phyloP scores from a whole-genome alignment of 2,113 vertebrate genomes.

The Podarcis raffonei region DNA sequence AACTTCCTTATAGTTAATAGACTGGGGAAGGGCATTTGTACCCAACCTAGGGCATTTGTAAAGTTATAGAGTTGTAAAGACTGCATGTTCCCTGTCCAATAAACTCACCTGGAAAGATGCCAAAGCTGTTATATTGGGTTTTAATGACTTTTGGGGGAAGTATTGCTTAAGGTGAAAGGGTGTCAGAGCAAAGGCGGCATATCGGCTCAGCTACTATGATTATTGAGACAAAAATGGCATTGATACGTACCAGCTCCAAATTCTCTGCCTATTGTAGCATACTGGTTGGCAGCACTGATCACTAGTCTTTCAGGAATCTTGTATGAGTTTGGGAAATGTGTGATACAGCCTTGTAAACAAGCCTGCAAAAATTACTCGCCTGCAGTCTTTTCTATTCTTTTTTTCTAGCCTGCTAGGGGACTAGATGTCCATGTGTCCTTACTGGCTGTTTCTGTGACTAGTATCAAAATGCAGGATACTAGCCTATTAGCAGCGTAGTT shows the following conservation, averaged over 20 bases:
- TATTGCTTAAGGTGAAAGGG: not conserved
- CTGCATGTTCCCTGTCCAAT: not conserved
- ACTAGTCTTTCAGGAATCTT: not conserved
- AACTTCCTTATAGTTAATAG: not conserved
- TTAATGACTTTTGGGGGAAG: not conserved
- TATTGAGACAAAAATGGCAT: not conserved
- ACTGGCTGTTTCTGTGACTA: no score
- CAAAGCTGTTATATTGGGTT: not conserved
- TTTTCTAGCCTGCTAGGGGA: no score
- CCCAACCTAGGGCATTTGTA: no score
- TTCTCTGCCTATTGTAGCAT: not conserved
- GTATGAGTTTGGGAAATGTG: not conserved
- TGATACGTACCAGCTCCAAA: not conserved
- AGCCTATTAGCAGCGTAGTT: no score
- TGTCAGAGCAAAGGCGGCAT: not conserved
- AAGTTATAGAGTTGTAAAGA: not conserved
- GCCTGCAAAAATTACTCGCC: not conserved
- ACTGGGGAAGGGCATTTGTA: not conserved
- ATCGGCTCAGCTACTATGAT: not conserved
- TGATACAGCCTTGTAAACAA: not conserved
- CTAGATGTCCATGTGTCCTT: no score
- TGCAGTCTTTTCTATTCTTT: not conserved
- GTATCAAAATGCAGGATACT: no score
- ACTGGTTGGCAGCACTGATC: not conserved
- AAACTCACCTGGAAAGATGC: not conserved